Evolutionary conservation across 1,140 invertebrate species (phyloP).

Genomic region (Cotesia glomerata): DNA sequence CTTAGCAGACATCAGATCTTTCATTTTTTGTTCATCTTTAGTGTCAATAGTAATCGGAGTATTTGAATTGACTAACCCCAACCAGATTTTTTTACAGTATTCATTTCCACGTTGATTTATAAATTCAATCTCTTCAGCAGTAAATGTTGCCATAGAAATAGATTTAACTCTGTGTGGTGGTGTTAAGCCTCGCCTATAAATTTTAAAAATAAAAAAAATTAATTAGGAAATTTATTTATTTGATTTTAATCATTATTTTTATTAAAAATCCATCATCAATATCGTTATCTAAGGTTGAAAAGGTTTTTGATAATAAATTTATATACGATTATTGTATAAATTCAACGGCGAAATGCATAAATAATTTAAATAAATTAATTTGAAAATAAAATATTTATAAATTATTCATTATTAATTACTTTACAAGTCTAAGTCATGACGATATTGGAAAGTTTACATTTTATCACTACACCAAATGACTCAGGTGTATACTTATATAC

Average conservation of each 20-base stretch:
- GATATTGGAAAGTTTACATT: slow-evolving; percentile 2
- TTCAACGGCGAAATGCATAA: background rate
- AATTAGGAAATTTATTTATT: slow-evolving; percentile 1
- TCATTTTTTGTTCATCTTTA: slow-evolving; percentile 88
- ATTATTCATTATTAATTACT: background rate
- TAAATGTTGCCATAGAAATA: slow-evolving; percentile 98
- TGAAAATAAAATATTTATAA: slow-evolving; percentile 3
- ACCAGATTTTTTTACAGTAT: slow-evolving; percentile 88
- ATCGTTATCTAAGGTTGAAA: slow-evolving; percentile 21
- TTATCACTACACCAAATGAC: background rate
- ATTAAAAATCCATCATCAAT: background rate
- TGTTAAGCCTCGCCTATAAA: slow-evolving; percentile 87
- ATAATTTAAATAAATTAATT: slow-evolving; percentile 6
- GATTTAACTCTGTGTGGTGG: slow-evolving; percentile 98
- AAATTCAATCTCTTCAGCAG: slow-evolving; percentile 92
- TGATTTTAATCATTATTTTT: background rate
- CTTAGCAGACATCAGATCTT: slow-evolving; percentile 91
- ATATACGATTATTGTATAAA: background rate
- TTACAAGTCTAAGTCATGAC: background rate
- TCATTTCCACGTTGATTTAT: slow-evolving; percentile 91
- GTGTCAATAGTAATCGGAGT: slow-evolving; percentile 60
- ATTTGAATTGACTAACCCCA: slow-evolving; percentile 78
- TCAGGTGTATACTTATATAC: background rate
- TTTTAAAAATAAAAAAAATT: slow-evolving; percentile 15
- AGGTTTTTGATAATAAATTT: slow-evolving; percentile 16